Evolutionary conservation across 2,113 vertebrate genomes (phyloP).

Genomic region (Choloepus hoffmanni): DNA sequence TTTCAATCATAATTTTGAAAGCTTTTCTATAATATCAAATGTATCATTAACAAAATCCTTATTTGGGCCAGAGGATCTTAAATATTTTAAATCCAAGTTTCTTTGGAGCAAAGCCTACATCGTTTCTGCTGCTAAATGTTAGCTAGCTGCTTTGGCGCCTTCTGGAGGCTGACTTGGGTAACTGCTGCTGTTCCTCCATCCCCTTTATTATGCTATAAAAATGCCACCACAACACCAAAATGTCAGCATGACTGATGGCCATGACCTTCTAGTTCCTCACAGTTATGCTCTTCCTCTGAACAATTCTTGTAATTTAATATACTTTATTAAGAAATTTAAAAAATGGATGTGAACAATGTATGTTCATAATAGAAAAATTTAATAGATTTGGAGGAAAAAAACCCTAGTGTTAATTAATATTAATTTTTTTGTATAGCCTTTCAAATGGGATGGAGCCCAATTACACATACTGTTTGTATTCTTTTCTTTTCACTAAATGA

Average conservation of each 20-base stretch:
- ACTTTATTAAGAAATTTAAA: not conserved
- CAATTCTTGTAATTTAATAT: not conserved
- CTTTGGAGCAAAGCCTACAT: not conserved
- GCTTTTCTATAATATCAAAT: not conserved
- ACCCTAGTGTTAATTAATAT: not conserved
- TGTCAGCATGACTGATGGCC: fast-evolving
- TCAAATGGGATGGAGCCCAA: not conserved
- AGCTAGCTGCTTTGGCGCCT: slow-evolving; percentile 56
- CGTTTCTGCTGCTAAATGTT: not conserved
- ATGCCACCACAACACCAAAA: not conserved
- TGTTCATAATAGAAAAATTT: not conserved
- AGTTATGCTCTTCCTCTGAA: not conserved
- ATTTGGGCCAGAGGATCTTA: not conserved
- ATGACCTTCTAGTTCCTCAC: fast-evolving
- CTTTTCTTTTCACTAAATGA: not conserved
- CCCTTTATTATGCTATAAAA: not conserved
- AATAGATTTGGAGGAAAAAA: not conserved
- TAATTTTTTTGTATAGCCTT: not conserved
- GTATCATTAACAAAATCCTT: not conserved
- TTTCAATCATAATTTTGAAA: not conserved
- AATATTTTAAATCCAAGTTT: not conserved
- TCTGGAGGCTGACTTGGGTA: not conserved
- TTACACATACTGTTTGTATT: not conserved
- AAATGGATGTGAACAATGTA: not conserved
- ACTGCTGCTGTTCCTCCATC: not conserved